These are phyloP conservation scores for Lindbergichthys nudifrons DNA, from an alignment of 2,797 vertebrate species.

Conservation along the genomic window DNA sequence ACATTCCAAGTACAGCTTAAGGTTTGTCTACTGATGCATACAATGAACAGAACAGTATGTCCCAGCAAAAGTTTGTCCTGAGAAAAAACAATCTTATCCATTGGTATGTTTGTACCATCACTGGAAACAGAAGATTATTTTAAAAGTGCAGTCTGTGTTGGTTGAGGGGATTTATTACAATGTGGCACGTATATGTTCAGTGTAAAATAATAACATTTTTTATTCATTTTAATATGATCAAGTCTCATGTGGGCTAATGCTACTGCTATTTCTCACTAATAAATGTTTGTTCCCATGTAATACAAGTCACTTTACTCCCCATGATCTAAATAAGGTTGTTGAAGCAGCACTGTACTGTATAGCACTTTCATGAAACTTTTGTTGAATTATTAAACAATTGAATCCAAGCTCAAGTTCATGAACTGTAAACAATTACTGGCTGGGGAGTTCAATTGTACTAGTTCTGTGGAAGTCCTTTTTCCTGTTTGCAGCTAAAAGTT, in stretches of 20 bases:
- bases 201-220: not conserved
- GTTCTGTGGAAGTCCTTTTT: slow-evolving; percentile 42
- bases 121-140: slow-evolving; percentile 13
- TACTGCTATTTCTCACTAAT: slow-evolving; percentile 6
- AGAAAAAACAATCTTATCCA: not conserved
- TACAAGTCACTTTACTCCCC: slow-evolving; percentile 19
- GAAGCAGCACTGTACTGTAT: slow-evolving; percentile 56
- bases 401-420: slow-evolving; percentile 33
- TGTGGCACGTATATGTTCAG: not conserved
- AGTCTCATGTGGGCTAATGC: slow-evolving; percentile 10
- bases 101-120: slow-evolving; percentile 7
- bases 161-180: slow-evolving; percentile 10
- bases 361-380: slow-evolving; percentile 51
- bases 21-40: slow-evolving; percentile 31
- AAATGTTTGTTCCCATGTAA: slow-evolving; percentile 4
- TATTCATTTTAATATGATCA: slow-evolving; percentile 7
- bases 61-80: not conserved
- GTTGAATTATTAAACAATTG: not conserved
- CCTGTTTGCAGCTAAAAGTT: slow-evolving; percentile 36
- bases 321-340: slow-evolving; percentile 12
- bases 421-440: slow-evolving; percentile 37
- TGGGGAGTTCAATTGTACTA: slow-evolving; percentile 27
- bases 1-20: slow-evolving; percentile 68
- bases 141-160: slow-evolving; percentile 18
- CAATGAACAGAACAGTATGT: slow-evolving; percentile 30